phyloP scores from a whole-genome alignment of 2,888 invertebrate species.

The Spilosoma lubricipeda region DNA sequence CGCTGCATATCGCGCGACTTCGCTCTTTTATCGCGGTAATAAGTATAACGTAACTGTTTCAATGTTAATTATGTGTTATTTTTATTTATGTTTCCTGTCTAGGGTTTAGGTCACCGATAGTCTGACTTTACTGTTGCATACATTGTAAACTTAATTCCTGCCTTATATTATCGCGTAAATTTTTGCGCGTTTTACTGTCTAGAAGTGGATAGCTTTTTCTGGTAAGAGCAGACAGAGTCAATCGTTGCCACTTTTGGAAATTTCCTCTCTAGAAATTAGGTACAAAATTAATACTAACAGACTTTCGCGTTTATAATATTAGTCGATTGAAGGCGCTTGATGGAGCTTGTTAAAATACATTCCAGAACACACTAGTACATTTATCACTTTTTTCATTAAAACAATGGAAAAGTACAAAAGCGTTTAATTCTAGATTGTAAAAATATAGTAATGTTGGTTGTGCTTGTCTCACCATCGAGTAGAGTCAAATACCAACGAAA shows the following conservation, averaged over 20 bases:
- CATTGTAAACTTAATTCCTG: neutral
- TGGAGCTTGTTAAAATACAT: too few relatives aligned
- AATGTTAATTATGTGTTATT: conserved; percentile 39
- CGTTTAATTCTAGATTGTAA: neutral
- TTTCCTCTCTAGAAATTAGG: too few relatives aligned
- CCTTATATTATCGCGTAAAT: too few relatives aligned
- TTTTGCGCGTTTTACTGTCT: neutral
- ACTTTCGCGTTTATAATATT: too few relatives aligned
- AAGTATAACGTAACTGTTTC: conserved; percentile 28
- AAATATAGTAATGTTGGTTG: neutral
- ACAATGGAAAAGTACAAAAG: too few relatives aligned
- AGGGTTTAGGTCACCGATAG: conserved; percentile 5
- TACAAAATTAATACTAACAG: too few relatives aligned
- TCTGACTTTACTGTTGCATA: neutral
- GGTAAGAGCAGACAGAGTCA: too few relatives aligned
- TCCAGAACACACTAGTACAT: too few relatives aligned
- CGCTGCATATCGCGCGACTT: conserved; percentile 28
- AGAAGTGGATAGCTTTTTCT: neutral
- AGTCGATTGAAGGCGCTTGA: too few relatives aligned
- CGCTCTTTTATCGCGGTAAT: conserved; percentile 21
- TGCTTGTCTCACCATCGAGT: neutral
- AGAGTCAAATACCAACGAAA: neutral
- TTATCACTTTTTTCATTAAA: too few relatives aligned
- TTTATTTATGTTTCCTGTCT: conserved; percentile 36
- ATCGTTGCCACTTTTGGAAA: too few relatives aligned